Evolutionary conservation across 2,888 invertebrate genomes (phyloP).

Genomic region (Timandra comae): DNA sequence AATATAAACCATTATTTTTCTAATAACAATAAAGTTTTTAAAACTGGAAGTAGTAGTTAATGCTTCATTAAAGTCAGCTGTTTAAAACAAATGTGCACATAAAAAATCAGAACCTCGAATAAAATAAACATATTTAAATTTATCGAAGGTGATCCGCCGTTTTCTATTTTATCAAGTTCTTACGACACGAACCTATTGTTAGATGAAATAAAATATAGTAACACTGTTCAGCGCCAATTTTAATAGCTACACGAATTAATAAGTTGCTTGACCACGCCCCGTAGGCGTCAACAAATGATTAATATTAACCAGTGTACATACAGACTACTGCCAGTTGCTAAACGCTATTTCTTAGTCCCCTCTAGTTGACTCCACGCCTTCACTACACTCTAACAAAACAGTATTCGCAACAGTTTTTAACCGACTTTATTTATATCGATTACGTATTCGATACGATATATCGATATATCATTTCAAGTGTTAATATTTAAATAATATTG

Average conservation of each 20-base stretch:
- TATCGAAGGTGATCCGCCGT: too few species aligned
- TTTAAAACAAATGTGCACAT: too few species aligned
- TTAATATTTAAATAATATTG: slow-evolving; percentile 55
- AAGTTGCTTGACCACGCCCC: slow-evolving; percentile 60
- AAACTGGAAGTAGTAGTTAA: too few species aligned
- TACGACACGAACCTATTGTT: slow-evolving; percentile 3
- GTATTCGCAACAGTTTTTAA: slow-evolving; percentile 26
- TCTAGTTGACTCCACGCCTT: slow-evolving; percentile 46
- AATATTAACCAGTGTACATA: slow-evolving; percentile 51
- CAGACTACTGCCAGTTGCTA: slow-evolving; percentile 56
- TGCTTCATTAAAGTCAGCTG: too few species aligned
- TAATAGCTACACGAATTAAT: slow-evolving; percentile 70
- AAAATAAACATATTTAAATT: too few species aligned
- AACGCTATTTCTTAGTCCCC: slow-evolving; percentile 36
- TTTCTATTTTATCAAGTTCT: not conserved
- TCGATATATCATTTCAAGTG: slow-evolving; percentile 43
- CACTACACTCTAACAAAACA: slow-evolving; percentile 20
- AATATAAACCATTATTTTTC: too few species aligned
- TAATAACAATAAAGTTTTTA: too few species aligned
- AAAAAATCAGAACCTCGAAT: too few species aligned
- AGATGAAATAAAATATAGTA: slow-evolving; percentile 22
- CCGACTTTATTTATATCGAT: slow-evolving; percentile 58
- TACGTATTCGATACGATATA: slow-evolving; percentile 40
- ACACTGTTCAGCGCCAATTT: slow-evolving; percentile 52
- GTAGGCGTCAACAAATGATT: slow-evolving; percentile 70